These are phyloP conservation scores for Hetaerina americana DNA, from an alignment of 1,140 invertebrate species.

Conservation along the genomic window DNA sequence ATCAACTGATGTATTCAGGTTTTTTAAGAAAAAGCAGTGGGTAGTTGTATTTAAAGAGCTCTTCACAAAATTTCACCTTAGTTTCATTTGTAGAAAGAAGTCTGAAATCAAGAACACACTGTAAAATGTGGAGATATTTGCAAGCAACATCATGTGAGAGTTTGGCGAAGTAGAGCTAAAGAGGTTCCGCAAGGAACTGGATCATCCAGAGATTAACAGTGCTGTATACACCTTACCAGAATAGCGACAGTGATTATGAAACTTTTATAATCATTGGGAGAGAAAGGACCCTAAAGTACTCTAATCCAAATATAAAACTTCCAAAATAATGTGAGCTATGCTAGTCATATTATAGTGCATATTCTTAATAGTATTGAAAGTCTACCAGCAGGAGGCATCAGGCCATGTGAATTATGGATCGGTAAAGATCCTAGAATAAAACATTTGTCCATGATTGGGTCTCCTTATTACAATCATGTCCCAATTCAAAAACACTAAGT, in stretches of 20 bases:
- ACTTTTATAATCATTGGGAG: background rate
- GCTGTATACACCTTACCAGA: background rate
- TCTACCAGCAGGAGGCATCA: background rate
- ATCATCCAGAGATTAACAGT: conserved; percentile 13
- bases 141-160: conserved; percentile 25
- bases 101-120: conserved; percentile 19
- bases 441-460: background rate
- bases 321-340: background rate
- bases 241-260: background rate
- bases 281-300: background rate
- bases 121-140: conserved; percentile 20
- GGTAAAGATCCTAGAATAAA: no score
- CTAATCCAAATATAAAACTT: background rate
- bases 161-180: conserved; percentile 23
- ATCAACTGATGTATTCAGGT: no score
- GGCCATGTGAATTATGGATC: background rate
- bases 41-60: conserved; percentile 23
- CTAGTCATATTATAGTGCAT: background rate
- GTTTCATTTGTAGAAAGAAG: conserved; percentile 21
- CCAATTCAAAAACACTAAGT: background rate
- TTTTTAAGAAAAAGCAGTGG: conserved; percentile 21
- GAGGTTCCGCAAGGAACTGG: conserved; percentile 18
- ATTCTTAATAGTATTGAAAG: background rate
- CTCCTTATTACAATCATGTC: background rate
- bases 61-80: conserved; percentile 23